These are phyloP conservation scores for Corythornis vintsioides DNA, from an alignment of 2,113 vertebrate species.

Conservation along the genomic window DNA sequence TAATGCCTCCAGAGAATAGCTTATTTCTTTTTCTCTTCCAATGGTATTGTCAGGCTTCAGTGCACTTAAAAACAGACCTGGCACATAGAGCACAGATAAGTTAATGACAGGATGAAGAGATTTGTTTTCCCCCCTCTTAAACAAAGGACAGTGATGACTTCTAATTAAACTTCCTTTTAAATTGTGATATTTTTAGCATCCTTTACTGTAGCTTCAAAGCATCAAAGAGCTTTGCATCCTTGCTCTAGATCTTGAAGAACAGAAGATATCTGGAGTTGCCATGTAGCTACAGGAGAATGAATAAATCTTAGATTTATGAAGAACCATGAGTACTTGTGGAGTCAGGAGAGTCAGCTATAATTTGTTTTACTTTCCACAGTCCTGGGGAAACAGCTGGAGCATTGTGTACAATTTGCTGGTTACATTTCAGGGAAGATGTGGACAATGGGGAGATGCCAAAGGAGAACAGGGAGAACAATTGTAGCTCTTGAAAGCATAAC, in stretches of 20 bases:
- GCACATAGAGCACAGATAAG: not conserved
- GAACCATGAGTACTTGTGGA: not conserved
- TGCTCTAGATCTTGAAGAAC: not conserved
- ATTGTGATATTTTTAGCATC: not conserved
- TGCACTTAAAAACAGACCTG: slow-evolving; percentile 6
- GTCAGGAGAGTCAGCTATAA: not conserved
- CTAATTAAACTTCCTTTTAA: not conserved
- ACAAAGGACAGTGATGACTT: not conserved
- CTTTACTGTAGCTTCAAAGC: not conserved
- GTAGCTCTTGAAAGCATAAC: not conserved
- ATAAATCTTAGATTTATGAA: not conserved
- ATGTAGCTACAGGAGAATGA: not conserved
- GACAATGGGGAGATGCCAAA: slow-evolving; percentile 28
- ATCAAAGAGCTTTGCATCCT: not conserved
- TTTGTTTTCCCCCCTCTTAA: not conserved
- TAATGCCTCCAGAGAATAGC: slow-evolving; percentile 21
- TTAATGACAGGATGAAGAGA: slow-evolving; percentile 1
- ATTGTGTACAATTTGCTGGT: not conserved
- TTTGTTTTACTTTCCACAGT: not conserved
- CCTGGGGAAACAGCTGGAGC: slow-evolving; percentile 2
- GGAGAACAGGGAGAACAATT: slow-evolving; percentile 7
- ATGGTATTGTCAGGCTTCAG: not conserved
- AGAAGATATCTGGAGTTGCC: not conserved
- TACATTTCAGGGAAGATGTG: not conserved
- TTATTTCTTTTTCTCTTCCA: not conserved